phyloP scores from a whole-genome alignment of 2,888 invertebrate species.

The Heliconius charithonia region DNA sequence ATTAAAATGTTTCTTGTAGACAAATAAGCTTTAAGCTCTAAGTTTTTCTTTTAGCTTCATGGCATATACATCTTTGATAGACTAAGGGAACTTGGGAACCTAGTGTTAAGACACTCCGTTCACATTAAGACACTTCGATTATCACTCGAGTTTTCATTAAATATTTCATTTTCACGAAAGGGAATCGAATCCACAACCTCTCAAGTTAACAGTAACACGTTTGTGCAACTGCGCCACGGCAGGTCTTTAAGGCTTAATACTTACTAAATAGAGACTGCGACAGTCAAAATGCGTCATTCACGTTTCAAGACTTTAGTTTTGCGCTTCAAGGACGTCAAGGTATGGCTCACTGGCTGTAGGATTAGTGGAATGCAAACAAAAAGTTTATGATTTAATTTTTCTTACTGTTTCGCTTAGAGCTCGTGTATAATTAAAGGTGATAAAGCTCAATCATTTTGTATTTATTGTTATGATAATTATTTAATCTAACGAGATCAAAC shows the following conservation, averaged over 20 bases:
- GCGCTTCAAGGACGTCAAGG: constrained; percentile 71
- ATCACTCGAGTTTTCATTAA: too few species aligned
- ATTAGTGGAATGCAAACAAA: constrained; percentile 68
- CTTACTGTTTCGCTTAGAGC: constrained; percentile 40
- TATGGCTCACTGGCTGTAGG: constrained; percentile 56
- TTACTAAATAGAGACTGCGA: constrained; percentile 34
- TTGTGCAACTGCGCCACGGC: too few species aligned
- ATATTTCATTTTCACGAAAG: too few species aligned
- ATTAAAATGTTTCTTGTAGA: constrained; percentile 8
- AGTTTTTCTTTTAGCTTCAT: background rate
- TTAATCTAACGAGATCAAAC: constrained; percentile 8
- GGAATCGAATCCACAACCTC: too few species aligned
- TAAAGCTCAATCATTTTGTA: constrained; percentile 10
- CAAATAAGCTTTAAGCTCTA: constrained; percentile 19
- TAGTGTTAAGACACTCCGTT: too few species aligned
- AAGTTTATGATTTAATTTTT: constrained; percentile 53
- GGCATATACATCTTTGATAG: too few species aligned
- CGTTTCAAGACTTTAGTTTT: constrained; percentile 60
- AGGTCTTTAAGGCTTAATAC: constrained; percentile 17
- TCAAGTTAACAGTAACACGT: too few species aligned
- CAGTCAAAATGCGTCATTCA: constrained; percentile 65
- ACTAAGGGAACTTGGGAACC: too few species aligned
- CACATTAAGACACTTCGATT: too few species aligned
- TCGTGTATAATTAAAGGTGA: constrained; percentile 14
- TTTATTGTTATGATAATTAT: background rate